These are phyloP conservation scores for Lucinisca nassula DNA, from an alignment of 2,888 invertebrate genomes.

Conservation along the genomic window DNA sequence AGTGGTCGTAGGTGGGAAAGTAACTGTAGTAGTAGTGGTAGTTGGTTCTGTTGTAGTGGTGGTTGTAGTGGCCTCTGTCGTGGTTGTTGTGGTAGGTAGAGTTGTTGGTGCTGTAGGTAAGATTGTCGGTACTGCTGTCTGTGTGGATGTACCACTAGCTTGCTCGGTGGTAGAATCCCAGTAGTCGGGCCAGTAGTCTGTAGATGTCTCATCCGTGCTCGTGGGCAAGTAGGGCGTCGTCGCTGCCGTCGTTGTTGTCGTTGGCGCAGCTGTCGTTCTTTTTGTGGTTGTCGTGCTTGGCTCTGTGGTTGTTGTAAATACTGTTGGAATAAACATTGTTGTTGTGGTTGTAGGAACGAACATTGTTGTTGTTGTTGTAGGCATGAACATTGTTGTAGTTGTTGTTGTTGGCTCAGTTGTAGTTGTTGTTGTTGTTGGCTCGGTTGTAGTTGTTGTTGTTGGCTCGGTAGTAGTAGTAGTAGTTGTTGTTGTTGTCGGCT, in stretches of 20 bases:
- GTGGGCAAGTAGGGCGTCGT: slow-evolving; percentile 18
- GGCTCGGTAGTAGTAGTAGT: slow-evolving; percentile 13
- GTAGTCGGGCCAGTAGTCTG: not conserved
- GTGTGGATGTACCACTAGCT: slow-evolving; percentile 27
- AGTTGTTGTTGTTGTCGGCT: slow-evolving; percentile 16
- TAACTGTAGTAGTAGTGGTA: slow-evolving; percentile 4
- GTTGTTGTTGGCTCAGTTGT: slow-evolving; percentile 23
- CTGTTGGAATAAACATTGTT: not conserved
- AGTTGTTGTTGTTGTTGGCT: slow-evolving; percentile 8
- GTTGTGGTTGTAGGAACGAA: not conserved
- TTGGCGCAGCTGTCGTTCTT: slow-evolving; percentile 22
- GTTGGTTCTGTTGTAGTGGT: slow-evolving; percentile 27
- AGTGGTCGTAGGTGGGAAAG: not conserved
- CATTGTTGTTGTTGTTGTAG: slow-evolving; percentile 32
- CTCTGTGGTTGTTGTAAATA: slow-evolving; percentile 16
- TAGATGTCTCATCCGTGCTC: not conserved
- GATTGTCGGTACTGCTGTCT: not conserved
- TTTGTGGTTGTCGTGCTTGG: slow-evolving; percentile 26
- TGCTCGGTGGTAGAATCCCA: slow-evolving; percentile 15
- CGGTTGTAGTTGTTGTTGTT: slow-evolving; percentile 6
- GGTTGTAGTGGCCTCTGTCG: slow-evolving; percentile 2
- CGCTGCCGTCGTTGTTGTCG: slow-evolving; percentile 22
- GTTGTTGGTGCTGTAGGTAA: not conserved
- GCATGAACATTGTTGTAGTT: slow-evolving; percentile 4
- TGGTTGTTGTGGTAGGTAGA: not conserved